Base-by-base conservation (phyloP, 2,888 invertebrate species). In the Thymelicus acteon region DNA sequence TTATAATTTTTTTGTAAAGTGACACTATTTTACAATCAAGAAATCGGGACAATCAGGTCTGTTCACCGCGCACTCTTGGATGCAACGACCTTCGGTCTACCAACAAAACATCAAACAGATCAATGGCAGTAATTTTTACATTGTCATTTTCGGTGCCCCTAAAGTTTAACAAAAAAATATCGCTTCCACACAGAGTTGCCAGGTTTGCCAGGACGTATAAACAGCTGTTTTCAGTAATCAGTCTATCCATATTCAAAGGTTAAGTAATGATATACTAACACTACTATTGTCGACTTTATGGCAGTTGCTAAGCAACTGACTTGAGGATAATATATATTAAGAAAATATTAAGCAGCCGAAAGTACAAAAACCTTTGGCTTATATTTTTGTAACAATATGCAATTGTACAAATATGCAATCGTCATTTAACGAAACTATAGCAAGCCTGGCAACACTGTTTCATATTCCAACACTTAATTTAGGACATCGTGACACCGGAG, bases 401-500 rank as follows among this genome's bases (percentile, higher is more conserved):
- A 2, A 44, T 44, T 12, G n/a, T n/a, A n/a, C n/a, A 40, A 15
- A n/a, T 19, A 19, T 47, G 12, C 47, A 47, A 49, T 12, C n/a
- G 6, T n/a, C 15, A 15, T 49, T 49, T 15, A 49, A 8, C n/a
- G n/a, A 6, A 49, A 7, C 15, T 8, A 52, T 2, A 24, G 13
- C 62, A 10, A 48, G 37, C 39, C 63, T 37, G 49, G 37, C 49
- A 49, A 63, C 62, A 7, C 60, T 8, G 47, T 15, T 12, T 39
- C 8, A 39, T 10, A 63, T 49, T 63, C 52, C 68, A 66, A 66
- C 39, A 48, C 63, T 63, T 62, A 62, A 58, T 48, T 63, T 48
- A 63, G 24, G 48, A 63, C 58, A 76, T 75, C 68, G 68, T 61
- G 19, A 69, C 52, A 49, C 39, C 54, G 31, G 37, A 71, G 66